Evolutionary conservation across 2,113 vertebrate genomes (phyloP), one percentile per base, ranked within the genome.

Genomic region (Furnarius figulus): DNA sequence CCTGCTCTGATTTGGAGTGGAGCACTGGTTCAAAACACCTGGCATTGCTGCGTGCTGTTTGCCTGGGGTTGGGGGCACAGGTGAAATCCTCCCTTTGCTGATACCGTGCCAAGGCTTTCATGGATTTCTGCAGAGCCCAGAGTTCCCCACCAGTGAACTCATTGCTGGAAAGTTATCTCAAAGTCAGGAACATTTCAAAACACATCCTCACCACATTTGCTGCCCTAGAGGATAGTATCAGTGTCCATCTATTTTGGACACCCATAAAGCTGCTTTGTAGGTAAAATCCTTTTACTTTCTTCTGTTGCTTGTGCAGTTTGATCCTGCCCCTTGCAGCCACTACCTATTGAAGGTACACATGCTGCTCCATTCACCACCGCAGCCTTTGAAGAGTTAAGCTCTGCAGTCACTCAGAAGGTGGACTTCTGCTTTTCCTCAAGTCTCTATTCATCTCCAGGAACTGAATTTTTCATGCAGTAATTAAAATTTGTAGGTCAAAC

Each of bases 401-500:
- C 93, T 58, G 66, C 94, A 96, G 95, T 94, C 97, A 70, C 62
- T 72, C 94, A 93, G 90, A 96, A 96, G 96, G 89, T 97, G 96
- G 97, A 97, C 97, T 93, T 97, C 95, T 87, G 97, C 98, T 97
- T 97, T 98, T 98, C 97, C 96, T 98, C 96, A 98, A 97, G 98
- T 98, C 96, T 93, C 93, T 92, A 97, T 98, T 98, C 97, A 97
- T 99, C 98, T 98, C 94, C 92, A 95, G 97, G 98, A 98, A 97
- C 98, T 98, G 98, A 98, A 99, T 99, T 98, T 99, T 99, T 99
- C 97, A 99, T 98, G 98, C 98, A 98, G 98, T 99, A 99, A 99
- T 99, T 99, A 99, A 99, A 99, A 99, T 98, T 98, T 99, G 99
- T 99, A 99, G 99, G 99, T 99, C 99, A 99, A 93, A 98, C 98